These are phyloP conservation scores for Gibbula magus DNA, from an alignment of 2,888 invertebrate species.

Conservation along the genomic window DNA sequence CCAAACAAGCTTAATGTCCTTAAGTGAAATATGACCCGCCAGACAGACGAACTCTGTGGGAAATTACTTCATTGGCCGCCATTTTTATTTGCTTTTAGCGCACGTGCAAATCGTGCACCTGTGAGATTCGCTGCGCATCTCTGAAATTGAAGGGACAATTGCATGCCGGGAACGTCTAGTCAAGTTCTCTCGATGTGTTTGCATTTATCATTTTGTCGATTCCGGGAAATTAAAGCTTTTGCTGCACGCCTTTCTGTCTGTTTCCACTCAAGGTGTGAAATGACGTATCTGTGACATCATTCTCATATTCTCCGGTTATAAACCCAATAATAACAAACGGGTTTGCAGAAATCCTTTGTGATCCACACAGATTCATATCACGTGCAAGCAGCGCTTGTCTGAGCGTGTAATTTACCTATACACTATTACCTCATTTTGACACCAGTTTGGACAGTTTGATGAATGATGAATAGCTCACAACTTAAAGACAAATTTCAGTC, in stretches of 20 bases:
- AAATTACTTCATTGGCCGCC: conserved; percentile 8
- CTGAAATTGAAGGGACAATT: background rate
- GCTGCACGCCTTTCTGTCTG: background rate
- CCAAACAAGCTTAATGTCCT: background rate
- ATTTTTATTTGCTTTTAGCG: background rate
- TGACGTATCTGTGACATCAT: conserved; percentile 9
- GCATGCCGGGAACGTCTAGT: background rate
- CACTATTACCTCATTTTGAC: background rate
- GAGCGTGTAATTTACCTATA: conserved; percentile 15
- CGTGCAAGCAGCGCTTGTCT: background rate
- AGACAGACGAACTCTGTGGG: background rate
- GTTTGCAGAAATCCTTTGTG: background rate
- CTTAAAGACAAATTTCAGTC: background rate
- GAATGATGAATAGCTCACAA: background rate
- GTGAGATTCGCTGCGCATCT: background rate
- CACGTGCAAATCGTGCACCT: conserved; percentile 17
- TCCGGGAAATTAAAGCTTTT: no score
- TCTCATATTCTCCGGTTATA: background rate
- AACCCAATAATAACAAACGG: background rate
- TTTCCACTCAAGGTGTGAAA: conserved; percentile 1
- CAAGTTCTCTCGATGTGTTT: background rate
- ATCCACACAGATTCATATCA: background rate
- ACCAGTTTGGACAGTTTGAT: background rate
- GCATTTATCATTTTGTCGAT: background rate
- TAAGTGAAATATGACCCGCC: background rate